Evolutionary conservation across 1,140 invertebrate genomes (phyloP).

Genomic region (Pomacea maculata): DNA sequence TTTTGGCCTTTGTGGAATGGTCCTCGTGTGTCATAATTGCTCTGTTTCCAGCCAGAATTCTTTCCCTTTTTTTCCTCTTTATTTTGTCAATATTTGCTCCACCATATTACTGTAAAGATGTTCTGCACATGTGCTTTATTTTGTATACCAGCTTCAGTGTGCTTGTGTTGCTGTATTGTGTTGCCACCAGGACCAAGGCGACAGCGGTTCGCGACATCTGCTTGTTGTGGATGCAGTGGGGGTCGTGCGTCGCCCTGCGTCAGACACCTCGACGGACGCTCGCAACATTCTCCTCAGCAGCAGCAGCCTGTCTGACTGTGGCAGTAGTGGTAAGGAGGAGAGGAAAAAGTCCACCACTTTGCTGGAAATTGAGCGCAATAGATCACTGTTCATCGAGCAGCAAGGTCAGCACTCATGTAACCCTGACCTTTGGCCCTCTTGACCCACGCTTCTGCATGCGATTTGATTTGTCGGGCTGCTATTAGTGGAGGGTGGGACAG

Average conservation of each 20-base stretch:
- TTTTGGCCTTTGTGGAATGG: not conserved
- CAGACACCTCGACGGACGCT: not conserved
- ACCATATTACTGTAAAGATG: not conserved
- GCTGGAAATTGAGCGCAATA: slow-evolving; percentile 87
- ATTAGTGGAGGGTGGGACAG: too few relatives aligned
- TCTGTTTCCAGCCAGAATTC: not conserved
- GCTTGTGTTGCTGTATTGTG: not conserved
- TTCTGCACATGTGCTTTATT: not conserved
- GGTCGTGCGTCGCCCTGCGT: too few relatives aligned
- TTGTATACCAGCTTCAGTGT: not conserved
- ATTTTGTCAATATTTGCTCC: not conserved
- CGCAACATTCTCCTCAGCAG: slow-evolving; percentile 23
- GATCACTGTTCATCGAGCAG: slow-evolving; percentile 86
- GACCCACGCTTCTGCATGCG: too few relatives aligned
- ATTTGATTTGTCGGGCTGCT: too few relatives aligned
- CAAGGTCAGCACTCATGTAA: slow-evolving; percentile 75
- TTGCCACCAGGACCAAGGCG: not conserved
- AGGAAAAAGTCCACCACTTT: slow-evolving; percentile 87
- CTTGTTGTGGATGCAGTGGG: too few relatives aligned
- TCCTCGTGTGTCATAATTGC: not conserved
- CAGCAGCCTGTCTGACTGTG: slow-evolving; percentile 60
- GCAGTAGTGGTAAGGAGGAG: slow-evolving; percentile 66
- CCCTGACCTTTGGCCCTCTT: not conserved
- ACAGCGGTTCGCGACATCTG: not conserved
- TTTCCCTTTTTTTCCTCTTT: slow-evolving; percentile 6